phyloP scores from a whole-genome alignment of 1,140 invertebrate genomes.

The Drosophila melanica region DNA sequence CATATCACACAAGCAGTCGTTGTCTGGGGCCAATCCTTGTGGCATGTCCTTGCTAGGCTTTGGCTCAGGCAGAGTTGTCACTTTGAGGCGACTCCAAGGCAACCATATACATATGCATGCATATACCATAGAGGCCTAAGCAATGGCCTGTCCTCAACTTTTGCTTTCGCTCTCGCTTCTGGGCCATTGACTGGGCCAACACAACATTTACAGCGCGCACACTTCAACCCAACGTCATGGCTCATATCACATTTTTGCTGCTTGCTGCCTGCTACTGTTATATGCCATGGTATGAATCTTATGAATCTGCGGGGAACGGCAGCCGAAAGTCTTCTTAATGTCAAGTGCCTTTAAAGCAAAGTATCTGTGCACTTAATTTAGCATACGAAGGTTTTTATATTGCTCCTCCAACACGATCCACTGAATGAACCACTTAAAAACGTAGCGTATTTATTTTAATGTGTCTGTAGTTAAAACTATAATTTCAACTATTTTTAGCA shows the following conservation, averaged over 20 bases:
- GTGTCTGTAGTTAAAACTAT: no score
- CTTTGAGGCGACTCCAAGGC: constrained; percentile 61
- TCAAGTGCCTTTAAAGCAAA: constrained; percentile 12
- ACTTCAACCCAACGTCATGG: constrained; percentile 42
- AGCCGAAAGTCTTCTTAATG: constrained; percentile 11
- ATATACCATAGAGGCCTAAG: constrained; percentile 39
- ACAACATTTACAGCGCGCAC: not conserved
- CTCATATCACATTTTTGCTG: constrained; percentile 64
- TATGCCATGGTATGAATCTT: constrained; percentile 34
- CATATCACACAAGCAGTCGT: constrained; percentile 63
- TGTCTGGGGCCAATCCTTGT: constrained; percentile 24
- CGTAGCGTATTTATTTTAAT: not conserved
- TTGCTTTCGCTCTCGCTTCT: constrained; percentile 15
- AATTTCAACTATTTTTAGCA: no score
- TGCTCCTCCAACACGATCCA: constrained; percentile 1
- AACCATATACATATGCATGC: constrained; percentile 7
- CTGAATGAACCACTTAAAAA: constrained; percentile 3
- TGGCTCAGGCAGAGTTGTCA: constrained; percentile 64
- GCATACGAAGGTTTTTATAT: constrained; percentile 5
- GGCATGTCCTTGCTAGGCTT: constrained; percentile 33
- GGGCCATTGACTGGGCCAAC: constrained; percentile 51
- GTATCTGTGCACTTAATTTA: constrained; percentile 12
- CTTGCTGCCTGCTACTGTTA: constrained; percentile 29
- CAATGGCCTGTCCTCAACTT: constrained; percentile 7
- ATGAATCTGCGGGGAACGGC: constrained; percentile 42